Evolutionary conservation across 53 echinoderm and acorn worm genomes (phyloP), one percentile per base, ranked within the genome.

Genomic region (Zoroaster sp.): DNA sequence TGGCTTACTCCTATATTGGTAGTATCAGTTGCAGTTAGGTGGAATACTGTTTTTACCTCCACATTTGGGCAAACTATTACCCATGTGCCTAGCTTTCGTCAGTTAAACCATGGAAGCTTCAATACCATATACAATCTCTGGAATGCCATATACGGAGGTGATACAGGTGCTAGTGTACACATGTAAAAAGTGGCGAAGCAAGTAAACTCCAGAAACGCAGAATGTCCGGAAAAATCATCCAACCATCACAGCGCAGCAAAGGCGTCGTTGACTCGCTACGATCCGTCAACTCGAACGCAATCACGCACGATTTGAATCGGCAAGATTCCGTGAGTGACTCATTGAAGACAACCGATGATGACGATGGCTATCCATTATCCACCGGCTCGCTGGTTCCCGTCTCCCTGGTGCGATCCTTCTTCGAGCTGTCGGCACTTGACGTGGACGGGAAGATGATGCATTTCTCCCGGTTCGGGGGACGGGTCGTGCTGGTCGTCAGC

Each of bases 381-480:
- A 28, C 23, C 9, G 85, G 65, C 4, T 13, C 72, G 15, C 70
- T 89, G 43, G 38, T 89, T 35, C 89, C 91, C 3, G 91, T 94
- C 17, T 83, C 91, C 14, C 38, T 83, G 66, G 88, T 94, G 18
- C 67, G 88, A 32, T 94, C 94, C 5, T 83, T 94, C 54, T 91
- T 69, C 73, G 94, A 94, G 68, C 54, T 94, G 46, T 94, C 94
- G 1, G 94, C 91, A 3, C 83, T 83, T 2, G 76, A 78, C 15
- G 53, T 81, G 52, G 85, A 88, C 44, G 88, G 83, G 21, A 74
- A 88, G 47, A 91, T 91, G 68, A 15, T 94, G 45, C 77, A 87
- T 32, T 94, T 94, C 44, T 77, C 94, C 41, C 91, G 82, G 70
- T 88, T 94, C 66, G 77, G 91, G 52, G 88, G 83, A 39, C 88